Evolutionary conservation across 2,113 vertebrate genomes (phyloP), one percentile per base, ranked within the genome.

Genomic region (Xiphias gladius): DNA sequence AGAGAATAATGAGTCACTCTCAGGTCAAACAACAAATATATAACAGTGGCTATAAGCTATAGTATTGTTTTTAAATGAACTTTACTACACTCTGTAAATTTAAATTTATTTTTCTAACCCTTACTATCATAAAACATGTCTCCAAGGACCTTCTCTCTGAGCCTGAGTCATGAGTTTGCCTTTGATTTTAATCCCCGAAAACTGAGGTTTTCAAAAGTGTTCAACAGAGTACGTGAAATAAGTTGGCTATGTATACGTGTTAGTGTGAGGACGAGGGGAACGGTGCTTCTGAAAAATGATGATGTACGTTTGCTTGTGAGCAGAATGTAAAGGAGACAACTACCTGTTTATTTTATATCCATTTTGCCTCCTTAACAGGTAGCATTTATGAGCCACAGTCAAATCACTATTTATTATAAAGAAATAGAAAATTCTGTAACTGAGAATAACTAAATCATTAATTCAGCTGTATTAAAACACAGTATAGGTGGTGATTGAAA

Each of bases 11-110:
- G 4, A 76, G 74, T 88, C 79, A 84, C 39, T 80, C 80, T 70
- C 76, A 73, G 82, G 76, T 75, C 83, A 82, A 86, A 89, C 67
- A 73, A 71, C 68, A 83, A 62, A 81, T 30, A 72, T 26, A 19
- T 20, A 22, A 65, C 68, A 8, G 22, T 48, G 24, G 74, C 74
- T 84, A 32, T 16, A 22, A 74, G 76, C 66, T 41, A 30, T 57
- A 64, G 46, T 57, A 41, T 7, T 52, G 59, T 71, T 82, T 77
- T 79, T 4, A 72, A 59, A 73, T 55, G 14, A 57, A 81, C 39
- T 43, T 57, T 19, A 61, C 58, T 59, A 10, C 22, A 13, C 11
- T 26, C 0, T 58, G 55, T 50, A 62, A 10, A 80, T 28, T 24
- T 58, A 1, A n/a, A 26, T 72, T 2, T 32, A 41, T 61, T 75